Evolutionary conservation across 2,797 vertebrate genomes (phyloP), one percentile per base, ranked within the genome.

Genomic region (Philypnodon macrostomus): DNA sequence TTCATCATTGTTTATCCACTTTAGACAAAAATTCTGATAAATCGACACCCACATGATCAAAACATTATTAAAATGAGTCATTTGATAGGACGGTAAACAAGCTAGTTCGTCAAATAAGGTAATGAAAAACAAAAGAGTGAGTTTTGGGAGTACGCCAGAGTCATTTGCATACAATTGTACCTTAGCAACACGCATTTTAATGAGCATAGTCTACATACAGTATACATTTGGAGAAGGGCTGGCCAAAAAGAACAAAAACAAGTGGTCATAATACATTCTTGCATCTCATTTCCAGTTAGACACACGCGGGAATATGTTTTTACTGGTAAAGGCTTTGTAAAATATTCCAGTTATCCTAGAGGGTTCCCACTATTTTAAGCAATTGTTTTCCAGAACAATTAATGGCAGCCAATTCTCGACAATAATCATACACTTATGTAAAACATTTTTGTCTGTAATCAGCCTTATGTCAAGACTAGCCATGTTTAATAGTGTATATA

Each of bases 11-110:
- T 5, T 42, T 11, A 17, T 19, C 39, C 32, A 57, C 27, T 33
- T 47, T 58, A 46, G 54, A 39, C 38, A 60, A 57, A 78, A 74
- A 68, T 47, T 12, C 36, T 21, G 54, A 72, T 76, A 52, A 72
- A 59, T 53, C 17, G 18, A 62, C 62, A 47, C 75, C 66, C 64
- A 77, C 72, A 49, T 10, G 23, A 46, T 46, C 41, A 60, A 73
- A 77, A 67, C 69, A 74, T 51, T 47, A 46, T 44, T 8, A 48
- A 26, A 54, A 53, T 63, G 38, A 62, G 46, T 69, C 58, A 75
- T 53, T 34, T 46, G 41, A 54, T 70, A 50, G n/a, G n/a, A n/a
- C n/a, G n/a, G n/a, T n/a, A n/a, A n/a, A n/a, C n/a, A n/a, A n/a
- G n/a, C n/a, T n/a, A n/a, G n/a, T n/a, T 27, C 16, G 47, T 27